These are phyloP conservation scores for Arizona elegans DNA, from an alignment of 2,113 vertebrate genomes.

Conservation along the genomic window DNA sequence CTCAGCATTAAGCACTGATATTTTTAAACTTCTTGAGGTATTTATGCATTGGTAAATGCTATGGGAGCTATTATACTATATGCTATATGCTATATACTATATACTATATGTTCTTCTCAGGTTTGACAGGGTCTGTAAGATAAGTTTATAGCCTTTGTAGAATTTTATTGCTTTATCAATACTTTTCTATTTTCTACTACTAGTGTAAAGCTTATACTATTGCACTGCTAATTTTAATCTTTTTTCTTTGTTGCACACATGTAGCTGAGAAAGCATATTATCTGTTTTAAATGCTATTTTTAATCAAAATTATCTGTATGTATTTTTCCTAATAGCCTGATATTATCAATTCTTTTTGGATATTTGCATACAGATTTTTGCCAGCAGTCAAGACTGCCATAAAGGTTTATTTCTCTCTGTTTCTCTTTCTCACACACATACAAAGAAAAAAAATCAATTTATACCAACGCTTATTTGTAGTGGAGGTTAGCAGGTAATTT, in stretches of 20 bases:
- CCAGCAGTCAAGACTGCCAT: background rate
- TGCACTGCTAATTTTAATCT: background rate
- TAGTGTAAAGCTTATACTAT: background rate
- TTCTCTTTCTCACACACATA: background rate
- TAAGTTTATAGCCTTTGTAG: background rate
- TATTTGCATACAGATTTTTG: background rate
- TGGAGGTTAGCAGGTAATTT: background rate
- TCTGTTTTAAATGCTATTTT: background rate
- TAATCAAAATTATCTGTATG: background rate
- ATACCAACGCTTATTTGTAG: background rate
- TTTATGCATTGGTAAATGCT: background rate
- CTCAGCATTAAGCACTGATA: background rate
- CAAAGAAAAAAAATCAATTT: background rate
- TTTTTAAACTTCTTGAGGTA: background rate
- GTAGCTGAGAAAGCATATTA: background rate
- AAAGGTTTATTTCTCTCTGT: too few species aligned
- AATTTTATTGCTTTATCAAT: background rate
- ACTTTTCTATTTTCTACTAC: background rate
- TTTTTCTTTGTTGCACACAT: background rate
- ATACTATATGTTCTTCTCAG: background rate
- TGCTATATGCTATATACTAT: too few species aligned
- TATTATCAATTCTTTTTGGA: background rate
- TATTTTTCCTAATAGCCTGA: background rate
- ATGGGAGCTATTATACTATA: background rate
- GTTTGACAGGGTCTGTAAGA: background rate